These are phyloP conservation scores for Pipra filicauda DNA, from an alignment of 2,113 vertebrate genomes.

Conservation along the genomic window DNA sequence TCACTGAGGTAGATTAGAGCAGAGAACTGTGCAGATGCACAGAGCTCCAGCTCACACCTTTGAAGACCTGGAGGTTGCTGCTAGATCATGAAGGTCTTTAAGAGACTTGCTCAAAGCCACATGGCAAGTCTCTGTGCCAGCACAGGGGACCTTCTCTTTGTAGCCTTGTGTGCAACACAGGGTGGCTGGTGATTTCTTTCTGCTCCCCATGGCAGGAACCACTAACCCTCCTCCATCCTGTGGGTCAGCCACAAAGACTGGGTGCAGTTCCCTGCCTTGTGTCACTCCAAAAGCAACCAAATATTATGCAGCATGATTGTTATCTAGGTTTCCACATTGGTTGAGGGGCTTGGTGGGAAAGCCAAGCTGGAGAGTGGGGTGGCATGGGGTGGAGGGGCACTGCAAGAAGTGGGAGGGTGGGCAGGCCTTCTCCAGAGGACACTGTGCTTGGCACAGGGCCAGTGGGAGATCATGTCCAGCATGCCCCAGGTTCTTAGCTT, in stretches of 20 bases:
- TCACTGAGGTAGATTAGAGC: not conserved
- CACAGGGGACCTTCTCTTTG: not conserved
- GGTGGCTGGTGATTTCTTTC: not conserved
- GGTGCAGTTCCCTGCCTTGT: not conserved
- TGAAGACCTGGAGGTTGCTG: not conserved
- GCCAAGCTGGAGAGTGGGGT: rapidly evolving
- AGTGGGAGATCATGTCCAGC: not conserved
- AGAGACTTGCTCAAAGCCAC: not conserved
- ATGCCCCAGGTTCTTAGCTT: rapidly evolving
- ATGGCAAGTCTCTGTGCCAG: not conserved
- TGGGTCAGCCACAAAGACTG: not conserved
- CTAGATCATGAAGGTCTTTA: not conserved
- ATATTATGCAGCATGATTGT: rapidly evolving
- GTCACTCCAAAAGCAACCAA: not conserved
- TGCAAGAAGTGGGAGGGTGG: rapidly evolving
- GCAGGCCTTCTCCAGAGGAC: not conserved
- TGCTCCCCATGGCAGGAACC: not conserved
- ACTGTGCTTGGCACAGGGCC: not conserved
- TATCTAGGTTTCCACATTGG: not conserved
- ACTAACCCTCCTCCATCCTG: not conserved
- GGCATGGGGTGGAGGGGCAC: rapidly evolving
- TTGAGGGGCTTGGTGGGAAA: not conserved
- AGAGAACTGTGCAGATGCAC: not conserved
- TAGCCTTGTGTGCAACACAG: not conserved
- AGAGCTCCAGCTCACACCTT: not conserved